These are phyloP conservation scores for Stenopsyche tienmushanensis DNA, from an alignment of 1,140 invertebrate species.

Conservation along the genomic window DNA sequence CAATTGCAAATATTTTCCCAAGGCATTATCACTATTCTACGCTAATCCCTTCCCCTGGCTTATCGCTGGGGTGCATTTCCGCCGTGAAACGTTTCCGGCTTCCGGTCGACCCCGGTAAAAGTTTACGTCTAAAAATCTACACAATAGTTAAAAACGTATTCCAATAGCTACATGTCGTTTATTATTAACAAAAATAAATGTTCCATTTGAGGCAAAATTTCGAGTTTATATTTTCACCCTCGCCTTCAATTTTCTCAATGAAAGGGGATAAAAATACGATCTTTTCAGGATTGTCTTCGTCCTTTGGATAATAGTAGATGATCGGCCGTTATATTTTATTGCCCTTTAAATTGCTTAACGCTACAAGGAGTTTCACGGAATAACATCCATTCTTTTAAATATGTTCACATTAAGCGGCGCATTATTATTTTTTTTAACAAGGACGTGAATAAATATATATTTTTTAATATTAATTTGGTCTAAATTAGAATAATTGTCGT, in stretches of 20 bases:
- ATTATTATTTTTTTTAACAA: too few species aligned
- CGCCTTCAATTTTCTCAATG: neutral
- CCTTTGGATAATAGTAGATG: neutral
- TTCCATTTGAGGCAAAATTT: too few species aligned
- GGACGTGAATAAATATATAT: too few species aligned
- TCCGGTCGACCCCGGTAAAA: neutral
- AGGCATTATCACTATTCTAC: neutral
- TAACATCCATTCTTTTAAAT: neutral
- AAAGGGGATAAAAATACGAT: neutral
- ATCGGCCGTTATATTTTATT: conserved; percentile 39
- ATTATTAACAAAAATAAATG: too few species aligned
- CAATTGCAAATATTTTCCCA: neutral
- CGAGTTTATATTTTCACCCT: neutral
- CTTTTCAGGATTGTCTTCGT: neutral
- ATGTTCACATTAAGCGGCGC: neutral
- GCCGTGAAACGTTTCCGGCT: neutral
- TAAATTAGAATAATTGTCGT: too few species aligned
- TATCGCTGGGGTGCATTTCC: neutral
- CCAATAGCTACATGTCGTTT: too few species aligned
- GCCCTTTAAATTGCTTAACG: conserved; percentile 27
- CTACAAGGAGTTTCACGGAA: neutral
- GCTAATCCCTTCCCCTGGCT: neutral
- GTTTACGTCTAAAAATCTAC: neutral
- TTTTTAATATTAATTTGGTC: too few species aligned
- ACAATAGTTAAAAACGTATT: too few species aligned